phyloP scores from a whole-genome alignment of 2,888 invertebrate species.

The Chironomus tentans region DNA sequence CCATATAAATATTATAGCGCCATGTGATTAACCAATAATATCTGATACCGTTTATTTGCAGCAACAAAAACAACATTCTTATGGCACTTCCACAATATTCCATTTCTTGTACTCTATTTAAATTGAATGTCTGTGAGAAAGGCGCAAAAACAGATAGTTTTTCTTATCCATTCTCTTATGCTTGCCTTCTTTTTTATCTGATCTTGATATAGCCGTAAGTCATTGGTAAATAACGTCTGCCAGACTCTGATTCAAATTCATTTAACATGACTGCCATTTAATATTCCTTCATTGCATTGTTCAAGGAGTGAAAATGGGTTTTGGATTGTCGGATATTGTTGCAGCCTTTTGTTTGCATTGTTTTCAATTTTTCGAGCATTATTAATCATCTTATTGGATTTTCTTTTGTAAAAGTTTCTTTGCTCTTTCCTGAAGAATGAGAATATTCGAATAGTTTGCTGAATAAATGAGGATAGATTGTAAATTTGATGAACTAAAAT shows the following conservation, averaged over 20 bases:
- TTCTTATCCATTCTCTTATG: neutral
- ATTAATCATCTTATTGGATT: no score
- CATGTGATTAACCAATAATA: constrained; percentile 1
- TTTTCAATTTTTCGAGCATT: no score
- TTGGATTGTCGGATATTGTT: no score
- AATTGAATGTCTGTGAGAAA: neutral
- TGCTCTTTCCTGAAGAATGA: no score
- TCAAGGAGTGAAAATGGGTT: no score
- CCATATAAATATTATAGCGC: constrained; percentile 6
- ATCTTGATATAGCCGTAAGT: neutral
- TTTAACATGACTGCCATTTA: constrained; percentile 2
- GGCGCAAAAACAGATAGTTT: neutral
- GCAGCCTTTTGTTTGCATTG: no score
- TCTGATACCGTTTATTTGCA: neutral
- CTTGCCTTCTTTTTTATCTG: neutral
- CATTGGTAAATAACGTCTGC: neutral
- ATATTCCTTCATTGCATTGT: neutral
- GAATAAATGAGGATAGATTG: no score
- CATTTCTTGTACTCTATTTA: neutral
- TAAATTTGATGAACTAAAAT: no score
- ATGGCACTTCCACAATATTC: neutral
- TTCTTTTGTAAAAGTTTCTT: no score
- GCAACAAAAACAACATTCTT: neutral
- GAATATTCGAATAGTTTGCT: no score
- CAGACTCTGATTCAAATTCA: neutral